Evolutionary conservation across 2,888 invertebrate species (phyloP).

Genomic region (Apodemia zela): DNA sequence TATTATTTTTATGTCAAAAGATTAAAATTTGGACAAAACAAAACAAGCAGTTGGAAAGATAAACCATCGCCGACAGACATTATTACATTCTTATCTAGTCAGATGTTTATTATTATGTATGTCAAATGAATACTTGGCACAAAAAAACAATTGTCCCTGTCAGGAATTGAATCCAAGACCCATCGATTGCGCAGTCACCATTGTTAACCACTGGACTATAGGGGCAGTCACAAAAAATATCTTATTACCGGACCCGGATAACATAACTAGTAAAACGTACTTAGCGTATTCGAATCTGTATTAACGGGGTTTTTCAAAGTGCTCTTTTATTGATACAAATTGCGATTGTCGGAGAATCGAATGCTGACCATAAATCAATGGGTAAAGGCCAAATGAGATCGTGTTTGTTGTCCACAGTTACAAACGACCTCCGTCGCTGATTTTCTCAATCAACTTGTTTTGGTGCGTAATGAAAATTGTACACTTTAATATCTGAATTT

Average conservation of each 20-base stretch:
- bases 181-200: no score
- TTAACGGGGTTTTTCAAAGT: conserved; percentile 68
- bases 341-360: conserved; percentile 54
- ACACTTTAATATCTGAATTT: conserved; percentile 3
- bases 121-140: no score
- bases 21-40: no score
- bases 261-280: conserved; percentile 24
- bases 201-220: no score
- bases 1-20: no score
- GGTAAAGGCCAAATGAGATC: conserved; percentile 43
- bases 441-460: conserved; percentile 44
- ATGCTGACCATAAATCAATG: conserved; percentile 60
- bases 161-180: no score
- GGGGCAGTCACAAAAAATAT: no score
- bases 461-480: conserved; percentile 24
- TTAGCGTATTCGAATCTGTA: conserved; percentile 38
- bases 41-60: no score
- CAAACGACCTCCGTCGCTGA: conserved; percentile 44
- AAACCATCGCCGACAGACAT: no score
- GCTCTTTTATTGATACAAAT: conserved; percentile 69
- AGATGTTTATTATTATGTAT: no score
- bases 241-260: conserved; percentile 23
- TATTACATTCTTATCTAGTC: no score
- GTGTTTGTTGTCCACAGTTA: conserved; percentile 46
- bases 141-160: no score